Base-by-base conservation (phyloP, 64 coral and sea anemone genomes). In the Acropora tenuis region DNA sequence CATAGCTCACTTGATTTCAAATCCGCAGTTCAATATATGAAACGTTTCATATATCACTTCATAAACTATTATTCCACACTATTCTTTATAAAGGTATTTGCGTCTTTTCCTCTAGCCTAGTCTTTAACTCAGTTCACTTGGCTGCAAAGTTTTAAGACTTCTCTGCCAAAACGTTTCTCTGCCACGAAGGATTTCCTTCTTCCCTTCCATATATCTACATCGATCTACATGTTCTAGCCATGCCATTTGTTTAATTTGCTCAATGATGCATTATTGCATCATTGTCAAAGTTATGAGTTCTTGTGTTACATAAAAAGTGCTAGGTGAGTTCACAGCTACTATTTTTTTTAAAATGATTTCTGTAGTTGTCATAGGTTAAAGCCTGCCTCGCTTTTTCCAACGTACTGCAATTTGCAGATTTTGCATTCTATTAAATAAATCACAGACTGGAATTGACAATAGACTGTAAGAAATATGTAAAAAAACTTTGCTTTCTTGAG, bases 331-430 rank as follows among this genome's bases (percentile, higher is more conserved):
- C 84, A 47, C 84, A 87, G 67, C 84, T 87, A 16, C 48, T 73
- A 7, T 13, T 11, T 30, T 46, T 87, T 87, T 87, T n/a, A n/a
- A 72, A 18, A 13, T 87, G 65, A 16, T 73, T 87, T 40, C 53
- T 87, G 61, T 87, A 44, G 84, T 87, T 87, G 43, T 50, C 84
- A 43, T 15, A 73, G 16, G 43, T 87, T 87, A 12, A 87, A 72
- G 16, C 68, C 73, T 16, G 61, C 74, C 50, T 87, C 83, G 41
- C 84, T 87, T 44, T 73, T 87, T 20, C 84, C 67, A 2, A 9
- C 49, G 40, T 48, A 49, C 46, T 8, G 84, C 18, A 87, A 40
- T 9, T 16, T 87, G 67, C 84, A 73, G 48, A 73, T 72, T 11
- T 87, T 72, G 41, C 84, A 87, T 50, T 87, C 61, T 18, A 68